phyloP scores from a whole-genome alignment of 1,140 invertebrate genomes.

The Drosophila pallidifrons region DNA sequence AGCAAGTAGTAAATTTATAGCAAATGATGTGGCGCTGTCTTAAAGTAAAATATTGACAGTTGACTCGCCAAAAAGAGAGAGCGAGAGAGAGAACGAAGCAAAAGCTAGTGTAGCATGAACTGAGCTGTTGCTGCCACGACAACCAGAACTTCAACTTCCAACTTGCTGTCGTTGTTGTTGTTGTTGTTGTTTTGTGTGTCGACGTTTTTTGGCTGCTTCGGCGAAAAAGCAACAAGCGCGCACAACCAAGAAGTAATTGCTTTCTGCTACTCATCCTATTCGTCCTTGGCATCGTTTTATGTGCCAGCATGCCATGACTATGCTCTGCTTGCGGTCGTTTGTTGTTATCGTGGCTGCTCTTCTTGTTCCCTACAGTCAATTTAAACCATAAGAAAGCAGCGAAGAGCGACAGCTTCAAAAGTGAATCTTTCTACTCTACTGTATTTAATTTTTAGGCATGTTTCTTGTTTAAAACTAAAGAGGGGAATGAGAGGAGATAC shows the following conservation, averaged over 20 bases:
- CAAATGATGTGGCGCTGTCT: constrained; percentile 75
- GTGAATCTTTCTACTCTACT: constrained; percentile 47
- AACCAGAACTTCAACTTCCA: constrained; percentile 59
- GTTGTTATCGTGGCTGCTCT: not conserved
- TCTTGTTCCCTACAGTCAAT: constrained; percentile 28
- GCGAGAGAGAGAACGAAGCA: constrained; percentile 11
- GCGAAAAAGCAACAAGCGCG: constrained; percentile 66
- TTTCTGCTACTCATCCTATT: constrained; percentile 64
- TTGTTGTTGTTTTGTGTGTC: constrained; percentile 17
- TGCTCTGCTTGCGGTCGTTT: constrained; percentile 34
- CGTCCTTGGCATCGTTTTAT: constrained; percentile 42
- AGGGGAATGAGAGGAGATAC: not conserved
- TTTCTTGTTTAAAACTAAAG: constrained; percentile 39
- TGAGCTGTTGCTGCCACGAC: constrained; percentile 70
- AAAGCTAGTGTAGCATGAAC: constrained; percentile 73
- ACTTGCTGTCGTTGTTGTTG: constrained; percentile 23
- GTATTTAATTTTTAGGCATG: constrained; percentile 61
- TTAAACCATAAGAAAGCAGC: constrained; percentile 35
- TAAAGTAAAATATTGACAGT: constrained; percentile 81
- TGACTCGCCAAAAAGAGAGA: constrained; percentile 39
- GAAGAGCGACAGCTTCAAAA: constrained; percentile 27
- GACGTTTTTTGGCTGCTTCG: constrained; percentile 27
- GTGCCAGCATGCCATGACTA: constrained; percentile 53
- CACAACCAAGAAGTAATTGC: constrained; percentile 71
- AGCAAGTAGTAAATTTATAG: constrained; percentile 72